Percentiles rank a stretch among this genome's conserved stretches.
These are phyloP conservation scores for Pavo muticus DNA, from an alignment of 2,113 vertebrate genomes.

Conservation along the genomic window DNA sequence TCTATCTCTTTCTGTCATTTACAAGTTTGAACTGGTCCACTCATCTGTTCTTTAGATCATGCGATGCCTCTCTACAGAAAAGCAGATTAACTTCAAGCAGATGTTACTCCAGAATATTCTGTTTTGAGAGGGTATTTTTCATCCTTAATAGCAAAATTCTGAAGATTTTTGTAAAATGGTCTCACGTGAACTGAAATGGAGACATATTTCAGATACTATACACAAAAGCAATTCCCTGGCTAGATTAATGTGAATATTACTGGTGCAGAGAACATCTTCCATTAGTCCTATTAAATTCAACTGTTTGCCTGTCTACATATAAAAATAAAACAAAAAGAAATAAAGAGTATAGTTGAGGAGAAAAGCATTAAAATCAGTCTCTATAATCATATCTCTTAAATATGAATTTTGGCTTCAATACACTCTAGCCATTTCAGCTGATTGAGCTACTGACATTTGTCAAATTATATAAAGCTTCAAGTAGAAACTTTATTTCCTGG, in stretches of 20 bases:
- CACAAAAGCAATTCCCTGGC: constrained; percentile 75
- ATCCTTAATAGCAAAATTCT: constrained; percentile 67
- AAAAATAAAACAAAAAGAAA: constrained; percentile 68
- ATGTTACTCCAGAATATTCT: constrained; percentile 69
- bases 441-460: constrained; percentile 70
- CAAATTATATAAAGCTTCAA: constrained; percentile 64
- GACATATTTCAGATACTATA: constrained; percentile 74
- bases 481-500: constrained; percentile 74
- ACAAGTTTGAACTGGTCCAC: constrained; percentile 15
- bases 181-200: constrained; percentile 64
- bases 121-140: constrained; percentile 53
- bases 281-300: constrained; percentile 75
- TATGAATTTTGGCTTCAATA: constrained; percentile 70
- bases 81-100: constrained; percentile 43
- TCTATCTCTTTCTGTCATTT: constrained; percentile 1
- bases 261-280: constrained; percentile 51
- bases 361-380: constrained; percentile 67
- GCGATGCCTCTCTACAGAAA: constrained; percentile 46
- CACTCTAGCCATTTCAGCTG: constrained; percentile 75
- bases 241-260: constrained; percentile 79
- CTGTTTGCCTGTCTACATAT: constrained; percentile 50
- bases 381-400: constrained; percentile 72
- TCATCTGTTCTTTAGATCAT: constrained; percentile 36
- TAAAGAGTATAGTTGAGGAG: constrained; percentile 20
- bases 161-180: constrained; percentile 74